These are phyloP conservation scores for Mystacornis crossleyi DNA, from an alignment of 2,113 vertebrate species.

Conservation along the genomic window DNA sequence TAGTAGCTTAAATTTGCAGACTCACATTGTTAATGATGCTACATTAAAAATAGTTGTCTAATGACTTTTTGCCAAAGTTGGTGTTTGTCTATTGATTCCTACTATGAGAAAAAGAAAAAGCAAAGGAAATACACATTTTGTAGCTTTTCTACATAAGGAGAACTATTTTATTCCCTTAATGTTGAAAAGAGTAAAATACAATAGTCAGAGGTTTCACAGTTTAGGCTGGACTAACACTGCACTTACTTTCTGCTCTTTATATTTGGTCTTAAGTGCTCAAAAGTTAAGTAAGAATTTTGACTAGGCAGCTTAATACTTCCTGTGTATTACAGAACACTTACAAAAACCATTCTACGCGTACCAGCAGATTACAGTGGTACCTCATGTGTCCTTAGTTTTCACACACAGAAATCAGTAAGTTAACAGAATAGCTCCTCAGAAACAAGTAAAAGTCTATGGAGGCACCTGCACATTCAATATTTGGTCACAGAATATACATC, in stretches of 20 bases:
- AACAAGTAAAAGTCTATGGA: not conserved
- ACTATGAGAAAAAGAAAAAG: not conserved
- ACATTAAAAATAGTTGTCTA: not conserved
- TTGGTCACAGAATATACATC: not conserved
- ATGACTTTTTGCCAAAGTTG: conserved; percentile 3
- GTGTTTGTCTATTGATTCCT: not conserved
- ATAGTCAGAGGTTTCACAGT: not conserved
- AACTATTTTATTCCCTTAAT: not conserved
- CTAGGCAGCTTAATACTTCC: not conserved
- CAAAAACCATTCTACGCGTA: not conserved
- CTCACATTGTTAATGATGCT: not conserved
- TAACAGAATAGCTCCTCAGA: not conserved
- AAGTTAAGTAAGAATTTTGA: not conserved
- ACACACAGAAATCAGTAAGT: not conserved
- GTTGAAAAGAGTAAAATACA: not conserved
- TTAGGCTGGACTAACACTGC: not conserved
- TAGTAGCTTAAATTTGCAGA: not conserved
- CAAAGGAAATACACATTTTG: not conserved
- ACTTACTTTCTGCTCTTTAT: not conserved
- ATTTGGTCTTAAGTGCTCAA: not conserved
- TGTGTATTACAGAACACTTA: not conserved
- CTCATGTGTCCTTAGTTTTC: not conserved
- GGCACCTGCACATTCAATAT: not conserved
- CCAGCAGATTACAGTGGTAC: not conserved
- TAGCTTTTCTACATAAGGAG: not conserved